These are phyloP conservation scores for Erynnis tages DNA, from an alignment of 2,888 invertebrate species.

Conservation along the genomic window DNA sequence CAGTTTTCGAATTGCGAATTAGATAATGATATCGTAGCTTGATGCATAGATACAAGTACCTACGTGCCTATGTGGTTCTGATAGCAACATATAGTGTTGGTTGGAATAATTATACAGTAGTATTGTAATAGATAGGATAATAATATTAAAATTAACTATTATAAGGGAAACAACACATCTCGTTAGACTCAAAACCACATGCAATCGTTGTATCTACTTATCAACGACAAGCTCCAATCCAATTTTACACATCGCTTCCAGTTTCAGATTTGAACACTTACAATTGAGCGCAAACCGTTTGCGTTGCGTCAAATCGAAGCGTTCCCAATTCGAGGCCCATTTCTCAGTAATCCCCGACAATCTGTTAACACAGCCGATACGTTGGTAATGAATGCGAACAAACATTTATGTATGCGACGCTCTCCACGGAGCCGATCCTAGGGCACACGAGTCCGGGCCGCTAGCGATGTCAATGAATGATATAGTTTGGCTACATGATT, in stretches of 20 bases:
- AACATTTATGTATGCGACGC: slow-evolving; percentile 23
- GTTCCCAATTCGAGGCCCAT: slow-evolving; percentile 22
- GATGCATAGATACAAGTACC: no score
- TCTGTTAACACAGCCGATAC: slow-evolving; percentile 27
- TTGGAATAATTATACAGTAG: no score
- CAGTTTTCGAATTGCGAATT: slow-evolving; percentile 13
- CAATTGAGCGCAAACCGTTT: slow-evolving; percentile 16
- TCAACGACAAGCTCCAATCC: background rate
- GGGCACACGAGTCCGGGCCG: slow-evolving; percentile 31
- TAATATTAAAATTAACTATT: no score
- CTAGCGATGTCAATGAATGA: slow-evolving; percentile 56
- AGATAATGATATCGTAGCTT: slow-evolving; percentile 19
- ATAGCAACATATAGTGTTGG: no score
- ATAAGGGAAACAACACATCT: no score
- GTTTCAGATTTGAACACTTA: slow-evolving; percentile 9
- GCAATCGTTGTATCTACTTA: background rate
- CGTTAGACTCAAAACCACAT: background rate
- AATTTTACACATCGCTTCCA: slow-evolving; percentile 10
- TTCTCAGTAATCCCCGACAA: slow-evolving; percentile 28
- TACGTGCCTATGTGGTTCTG: no score
- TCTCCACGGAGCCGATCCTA: slow-evolving; percentile 15
- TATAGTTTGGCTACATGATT: slow-evolving; percentile 69
- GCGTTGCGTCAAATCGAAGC: slow-evolving; percentile 18
- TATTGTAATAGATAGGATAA: no score
- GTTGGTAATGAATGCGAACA: slow-evolving; percentile 22